Evolutionary conservation across 2,797 vertebrate genomes (phyloP), one percentile per base, ranked within the genome.

Genomic region (Linurgus olivaceus): DNA sequence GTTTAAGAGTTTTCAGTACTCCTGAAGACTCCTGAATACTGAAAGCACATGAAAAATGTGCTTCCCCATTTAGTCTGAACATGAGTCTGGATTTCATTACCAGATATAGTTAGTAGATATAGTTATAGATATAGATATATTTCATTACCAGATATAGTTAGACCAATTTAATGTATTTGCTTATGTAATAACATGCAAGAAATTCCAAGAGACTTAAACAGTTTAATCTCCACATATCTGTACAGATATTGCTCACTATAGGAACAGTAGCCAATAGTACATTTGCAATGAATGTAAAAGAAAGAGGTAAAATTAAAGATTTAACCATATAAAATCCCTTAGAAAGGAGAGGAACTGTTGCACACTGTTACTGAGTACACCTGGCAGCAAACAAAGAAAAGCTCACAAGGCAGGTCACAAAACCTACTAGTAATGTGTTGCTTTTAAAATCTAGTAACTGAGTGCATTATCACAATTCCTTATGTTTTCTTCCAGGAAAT

Each of bases 371-470:
- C 44, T n/a, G 10, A 66, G 45, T 6, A 78, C 37, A 47, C 19
- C 42, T 25, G 8, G 3, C 29, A 84, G 44, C 58, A 88, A 79
- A 71, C 18, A 25, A 52, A 83, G 52, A 58, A 50, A 48, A 76
- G 26, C 14, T 87, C 55, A 35, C 8, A 16, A 44, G 33, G 25
- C 4, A 3, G 19, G 7, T 31, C 47, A 76, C 55, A 86, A 78
- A 78, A 84, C 15, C 77, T 48, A 44, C 35, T 2, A 65, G n/a
- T 7, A 47, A 18, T 1, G 6, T 0, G 0, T 9, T 14, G 21
- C 67, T 59, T 72, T 61, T 52, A 59, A 63, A 74, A 67, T 52
- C 29, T 11, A 92, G 37, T 58, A 72, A 47, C 42, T 52, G 68
- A 51, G 24, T 66, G 21, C 18, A 72, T 25, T 66, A 58, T 48